phyloP scores from a whole-genome alignment of 1,140 invertebrate genomes.

The Apolygus lucorum region DNA sequence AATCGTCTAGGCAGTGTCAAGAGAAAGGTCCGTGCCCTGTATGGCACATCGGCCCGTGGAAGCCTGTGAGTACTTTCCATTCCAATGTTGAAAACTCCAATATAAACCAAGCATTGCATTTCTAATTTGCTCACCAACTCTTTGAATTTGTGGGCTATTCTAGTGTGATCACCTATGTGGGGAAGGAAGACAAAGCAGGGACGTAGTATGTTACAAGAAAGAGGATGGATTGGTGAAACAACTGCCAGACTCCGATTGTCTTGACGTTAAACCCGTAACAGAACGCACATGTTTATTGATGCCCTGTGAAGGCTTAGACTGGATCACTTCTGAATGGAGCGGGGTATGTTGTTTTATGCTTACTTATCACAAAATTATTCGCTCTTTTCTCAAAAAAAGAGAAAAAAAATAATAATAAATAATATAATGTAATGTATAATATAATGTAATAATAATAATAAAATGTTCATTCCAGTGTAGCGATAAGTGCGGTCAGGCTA shows the following conservation, averaged over 20 bases:
- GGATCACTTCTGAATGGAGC: conserved; percentile 79
- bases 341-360: conserved; percentile 54
- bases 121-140: background rate
- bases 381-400: no score
- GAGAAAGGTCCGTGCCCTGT: conserved; percentile 64
- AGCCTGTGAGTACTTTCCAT: conserved; percentile 59
- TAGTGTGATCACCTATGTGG: conserved; percentile 84
- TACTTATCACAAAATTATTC: background rate
- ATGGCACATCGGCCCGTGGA: conserved; percentile 79
- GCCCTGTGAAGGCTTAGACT: conserved; percentile 86
- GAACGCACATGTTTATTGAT: conserved; percentile 62
- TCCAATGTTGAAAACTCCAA: conserved; percentile 22
- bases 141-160: background rate
- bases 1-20: conserved; percentile 63
- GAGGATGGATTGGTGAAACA: conserved; percentile 60
- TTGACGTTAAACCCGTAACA: conserved; percentile 55
- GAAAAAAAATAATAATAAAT: no score
- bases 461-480: conserved; percentile 51
- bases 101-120: conserved; percentile 12
- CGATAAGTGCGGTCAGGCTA: conserved; percentile 57
- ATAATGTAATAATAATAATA: conserved; percentile 29
- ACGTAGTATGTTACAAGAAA: conserved; percentile 64
- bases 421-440: no score
- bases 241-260: conserved; percentile 60
- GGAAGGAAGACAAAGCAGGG: conserved; percentile 62